phyloP scores from a whole-genome alignment of 2,888 invertebrate genomes.

The Fissipunctia ypsillon region DNA sequence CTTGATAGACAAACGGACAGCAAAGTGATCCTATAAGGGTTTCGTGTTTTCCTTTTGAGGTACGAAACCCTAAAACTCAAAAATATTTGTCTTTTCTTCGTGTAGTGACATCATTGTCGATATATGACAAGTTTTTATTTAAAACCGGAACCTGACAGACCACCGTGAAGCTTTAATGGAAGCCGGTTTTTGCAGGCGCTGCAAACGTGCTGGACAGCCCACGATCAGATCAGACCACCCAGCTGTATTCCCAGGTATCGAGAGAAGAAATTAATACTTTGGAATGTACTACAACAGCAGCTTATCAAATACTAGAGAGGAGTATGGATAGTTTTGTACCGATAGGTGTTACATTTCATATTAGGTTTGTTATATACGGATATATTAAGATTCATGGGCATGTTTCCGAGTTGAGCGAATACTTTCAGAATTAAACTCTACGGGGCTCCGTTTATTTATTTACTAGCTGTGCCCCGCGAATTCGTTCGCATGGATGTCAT shows the following conservation, averaged over 20 bases:
- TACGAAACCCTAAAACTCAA: too few species aligned
- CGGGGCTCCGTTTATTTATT: not conserved
- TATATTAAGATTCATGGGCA: not conserved
- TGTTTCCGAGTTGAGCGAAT: not conserved
- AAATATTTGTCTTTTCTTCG: not conserved
- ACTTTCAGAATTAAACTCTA: not conserved
- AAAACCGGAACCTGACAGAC: conserved; percentile 24
- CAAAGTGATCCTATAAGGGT: too few species aligned
- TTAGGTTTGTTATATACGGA: not conserved
- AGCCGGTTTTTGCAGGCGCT: conserved; percentile 45
- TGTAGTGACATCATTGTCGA: conserved; percentile 17
- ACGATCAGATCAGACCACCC: conserved; percentile 52
- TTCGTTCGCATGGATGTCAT: too few species aligned
- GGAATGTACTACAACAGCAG: conserved; percentile 11
- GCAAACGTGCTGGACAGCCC: conserved; percentile 16
- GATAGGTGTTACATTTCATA: not conserved
- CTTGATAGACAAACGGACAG: too few species aligned
- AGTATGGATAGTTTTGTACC: not conserved
- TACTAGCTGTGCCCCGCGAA: too few species aligned
- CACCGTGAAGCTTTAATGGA: conserved; percentile 54
- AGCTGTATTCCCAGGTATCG: not conserved
- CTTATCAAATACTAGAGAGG: conserved; percentile 1
- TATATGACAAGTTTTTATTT: conserved; percentile 37
- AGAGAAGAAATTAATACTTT: not conserved
- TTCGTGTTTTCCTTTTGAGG: too few species aligned